A percentile compares a stretch with the other conserved stretches of the same genome.
Conservation (phyloP, 2,888 invertebrate species). For the Ichneumon xanthorius region DNA sequence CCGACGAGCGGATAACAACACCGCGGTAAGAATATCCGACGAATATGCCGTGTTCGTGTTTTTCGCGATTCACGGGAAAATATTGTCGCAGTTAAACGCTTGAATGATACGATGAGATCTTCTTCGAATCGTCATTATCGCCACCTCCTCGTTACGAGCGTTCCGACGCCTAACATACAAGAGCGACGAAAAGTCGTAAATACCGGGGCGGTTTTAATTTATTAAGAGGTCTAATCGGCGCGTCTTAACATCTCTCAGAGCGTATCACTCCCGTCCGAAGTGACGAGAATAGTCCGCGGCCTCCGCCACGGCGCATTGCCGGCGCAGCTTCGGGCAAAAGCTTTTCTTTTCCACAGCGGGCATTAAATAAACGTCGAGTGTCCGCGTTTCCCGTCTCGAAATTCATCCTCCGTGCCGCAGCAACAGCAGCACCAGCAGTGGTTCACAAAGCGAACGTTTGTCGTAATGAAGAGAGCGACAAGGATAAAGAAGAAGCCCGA, state of each 20-base stretch:
- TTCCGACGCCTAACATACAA: slow-evolving; percentile 23
- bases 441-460: slow-evolving; percentile 66
- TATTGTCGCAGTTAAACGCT: slow-evolving; percentile 59
- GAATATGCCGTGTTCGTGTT: slow-evolving; percentile 41
- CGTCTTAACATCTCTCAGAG: slow-evolving; percentile 50
- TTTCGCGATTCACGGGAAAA: slow-evolving; percentile 43
- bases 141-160: slow-evolving; percentile 9
- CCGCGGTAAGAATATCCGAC: slow-evolving; percentile 5
- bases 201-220: slow-evolving; percentile 55
- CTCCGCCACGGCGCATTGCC: slow-evolving; percentile 43
- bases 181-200: slow-evolving; percentile 52
- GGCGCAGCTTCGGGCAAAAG: slow-evolving; percentile 44
- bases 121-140: slow-evolving; percentile 60
- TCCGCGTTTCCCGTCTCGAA: slow-evolving; percentile 46
- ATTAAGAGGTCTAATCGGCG: slow-evolving; percentile 65
- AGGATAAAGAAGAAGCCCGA: slow-evolving; percentile 54
- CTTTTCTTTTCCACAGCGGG: slow-evolving; percentile 54
- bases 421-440: slow-evolving; percentile 28
- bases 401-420: slow-evolving; percentile 51
- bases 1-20: slow-evolving; percentile 29
- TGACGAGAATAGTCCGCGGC: slow-evolving; percentile 61
- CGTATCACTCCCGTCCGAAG: slow-evolving; percentile 46
- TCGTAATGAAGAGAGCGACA: slow-evolving; percentile 61
- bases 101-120: slow-evolving; percentile 51
- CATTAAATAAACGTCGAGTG: slow-evolving; percentile 63